A percentile compares a stretch with the other conserved stretches of the same genome.
phyloP scores from a whole-genome alignment of 2,888 invertebrate species.

The Lycia hirtaria region DNA sequence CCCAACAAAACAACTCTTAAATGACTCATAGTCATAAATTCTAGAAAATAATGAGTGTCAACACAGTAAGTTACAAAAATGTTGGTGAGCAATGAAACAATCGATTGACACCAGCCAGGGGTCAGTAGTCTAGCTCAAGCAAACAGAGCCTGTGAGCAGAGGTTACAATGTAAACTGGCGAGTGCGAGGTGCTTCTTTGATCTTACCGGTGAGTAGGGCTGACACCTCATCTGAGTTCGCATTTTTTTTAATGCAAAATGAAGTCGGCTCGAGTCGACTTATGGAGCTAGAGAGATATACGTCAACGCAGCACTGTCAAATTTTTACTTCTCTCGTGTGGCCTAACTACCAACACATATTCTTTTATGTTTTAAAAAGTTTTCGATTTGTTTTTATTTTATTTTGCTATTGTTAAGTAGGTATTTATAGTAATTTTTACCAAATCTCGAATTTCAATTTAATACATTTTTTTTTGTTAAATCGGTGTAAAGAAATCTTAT shows the following conservation, averaged over 20 bases:
- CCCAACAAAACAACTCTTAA: neutral
- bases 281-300: too few species aligned
- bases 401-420: too few species aligned
- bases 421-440: too few species aligned
- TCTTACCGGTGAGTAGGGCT: constrained; percentile 70
- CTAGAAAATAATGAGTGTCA: neutral
- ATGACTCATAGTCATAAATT: neutral
- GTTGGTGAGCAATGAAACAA: constrained; percentile 47
- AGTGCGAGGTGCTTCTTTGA: constrained; percentile 76
- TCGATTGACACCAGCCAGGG: constrained; percentile 51
- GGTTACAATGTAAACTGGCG: constrained; percentile 76
- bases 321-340: too few species aligned
- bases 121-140: constrained; percentile 68
- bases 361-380: too few species aligned
- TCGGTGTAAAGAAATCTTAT: too few species aligned
- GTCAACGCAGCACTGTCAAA: too few species aligned
- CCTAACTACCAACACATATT: too few species aligned
- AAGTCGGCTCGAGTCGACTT: too few species aligned
- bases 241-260: neutral
- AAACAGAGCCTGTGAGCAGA: constrained; percentile 62
- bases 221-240: constrained; percentile 31
- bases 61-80: constrained; percentile 11
- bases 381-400: too few species aligned
- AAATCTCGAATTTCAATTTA: too few species aligned
- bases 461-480: too few species aligned